Evolutionary conservation across 1,140 invertebrate genomes (phyloP), one percentile per base, ranked within the genome.

Genomic region (Bombus confusus): DNA sequence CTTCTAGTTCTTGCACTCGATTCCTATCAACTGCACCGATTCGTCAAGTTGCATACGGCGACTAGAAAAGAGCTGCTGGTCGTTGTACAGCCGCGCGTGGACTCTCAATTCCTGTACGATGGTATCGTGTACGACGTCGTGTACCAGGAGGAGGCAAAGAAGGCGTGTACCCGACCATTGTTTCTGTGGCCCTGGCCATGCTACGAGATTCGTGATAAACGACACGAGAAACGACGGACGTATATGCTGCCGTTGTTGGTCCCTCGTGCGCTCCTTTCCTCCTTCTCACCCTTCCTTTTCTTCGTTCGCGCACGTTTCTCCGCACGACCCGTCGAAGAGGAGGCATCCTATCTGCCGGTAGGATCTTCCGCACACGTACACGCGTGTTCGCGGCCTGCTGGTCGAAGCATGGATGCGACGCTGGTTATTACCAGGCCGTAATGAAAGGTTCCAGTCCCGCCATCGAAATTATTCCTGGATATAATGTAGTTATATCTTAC

Each of bases 201-300:
- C 37, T 43, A 76, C 66, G 66, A 88, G 88, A 89, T 89, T 66
- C 62, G 76, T 72, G 87, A 89, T 88, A 88, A 88, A 88, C 87
- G 79, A 76, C 85, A 74, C 62, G 68, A 86, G 85, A 37, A 84
- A 77, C 41, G 77, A 77, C 77, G 74, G 31, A 76, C 62, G 69
- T 85, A 68, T 59, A 71, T 39, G 79, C 83, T 25, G 64, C 85
- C 43, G 80, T 28, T 34, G 34, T n/a, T n/a, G 28, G 31, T 34
- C 34, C 71, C 43, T 39, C 69, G 64, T 64, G 69, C 62, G 31
- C 57, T 37, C 64, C 37, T 3, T 72, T 18, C 18, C 39, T 18
- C 34, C 39, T 31, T 43, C 62, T 79, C 59, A 15, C 43, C 59
- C 28, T 22, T 22, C 39, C n/a, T 52, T 52, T 37, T 52, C 43